Conservation (phyloP, 2,113 vertebrate species). For the Chaetodon auriga region DNA sequence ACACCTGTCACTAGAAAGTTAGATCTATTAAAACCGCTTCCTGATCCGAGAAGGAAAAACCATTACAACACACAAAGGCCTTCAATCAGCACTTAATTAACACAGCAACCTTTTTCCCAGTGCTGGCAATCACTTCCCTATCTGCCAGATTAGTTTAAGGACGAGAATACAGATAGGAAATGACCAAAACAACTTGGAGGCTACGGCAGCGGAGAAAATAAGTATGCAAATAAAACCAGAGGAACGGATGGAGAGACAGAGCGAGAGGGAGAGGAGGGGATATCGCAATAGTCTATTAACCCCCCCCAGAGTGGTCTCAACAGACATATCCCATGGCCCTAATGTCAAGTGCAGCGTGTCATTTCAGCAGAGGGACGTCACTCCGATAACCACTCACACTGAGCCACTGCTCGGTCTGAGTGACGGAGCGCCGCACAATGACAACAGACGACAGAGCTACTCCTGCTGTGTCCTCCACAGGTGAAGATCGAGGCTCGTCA, state of each 20-base stretch:
- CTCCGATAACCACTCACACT: conserved; percentile 20
- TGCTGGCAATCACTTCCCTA: conserved; percentile 68
- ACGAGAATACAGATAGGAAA: conserved; percentile 77
- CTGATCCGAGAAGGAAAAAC: conserved; percentile 83
- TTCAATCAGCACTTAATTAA: conserved; percentile 86
- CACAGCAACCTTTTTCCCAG: conserved; percentile 71
- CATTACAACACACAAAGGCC: conserved; percentile 79
- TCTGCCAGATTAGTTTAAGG: conserved; percentile 83
- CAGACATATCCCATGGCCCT: conserved; percentile 31
- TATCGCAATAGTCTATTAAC: conserved; percentile 49
- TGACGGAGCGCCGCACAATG: too few species aligned
- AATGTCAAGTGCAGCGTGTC: conserved; percentile 56
- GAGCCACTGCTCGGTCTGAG: too few species aligned
- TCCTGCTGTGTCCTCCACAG: too few species aligned
- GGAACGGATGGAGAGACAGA: background rate
- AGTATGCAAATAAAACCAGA: conserved; percentile 66
- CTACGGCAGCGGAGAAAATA: conserved; percentile 60
- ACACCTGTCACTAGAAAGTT: conserved; percentile 88
- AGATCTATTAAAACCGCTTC: conserved; percentile 86
- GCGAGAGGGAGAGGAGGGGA: background rate
- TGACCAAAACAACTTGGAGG: conserved; percentile 72
- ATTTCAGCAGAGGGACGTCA: conserved; percentile 42
- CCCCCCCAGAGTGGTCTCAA: conserved; percentile 28
- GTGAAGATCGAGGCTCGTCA: too few species aligned
- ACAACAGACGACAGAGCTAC: too few species aligned